Evolutionary conservation across 2,888 invertebrate genomes (phyloP).

Genomic region (Nephrotoma flavescens): DNA sequence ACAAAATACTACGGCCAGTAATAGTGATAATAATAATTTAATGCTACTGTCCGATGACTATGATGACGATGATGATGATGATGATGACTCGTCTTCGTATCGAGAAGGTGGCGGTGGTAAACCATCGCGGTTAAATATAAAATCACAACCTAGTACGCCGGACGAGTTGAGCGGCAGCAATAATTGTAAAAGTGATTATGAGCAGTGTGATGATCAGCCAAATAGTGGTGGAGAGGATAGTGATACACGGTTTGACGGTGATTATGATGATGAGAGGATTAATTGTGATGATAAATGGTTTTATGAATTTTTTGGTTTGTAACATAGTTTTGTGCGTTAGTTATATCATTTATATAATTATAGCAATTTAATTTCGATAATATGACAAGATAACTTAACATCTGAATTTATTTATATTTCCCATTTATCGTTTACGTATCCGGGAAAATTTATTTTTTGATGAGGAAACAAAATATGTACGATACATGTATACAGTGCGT

Average conservation of each 20-base stretch:
- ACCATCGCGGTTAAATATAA: not conserved
- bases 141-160: not conserved
- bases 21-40: not conserved
- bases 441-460: not conserved
- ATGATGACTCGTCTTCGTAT: conserved; percentile 2
- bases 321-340: not conserved
- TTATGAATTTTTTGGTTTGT: conserved; percentile 1
- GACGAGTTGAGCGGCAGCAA: not conserved
- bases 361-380: not conserved
- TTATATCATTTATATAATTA: not conserved
- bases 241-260: not conserved
- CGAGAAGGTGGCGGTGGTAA: not conserved
- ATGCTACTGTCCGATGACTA: not conserved
- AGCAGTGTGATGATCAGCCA: not conserved
- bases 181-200: not conserved
- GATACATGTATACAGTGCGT: not conserved
- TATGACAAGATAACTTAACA: not conserved
- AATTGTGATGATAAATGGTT: not conserved
- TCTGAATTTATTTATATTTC: not conserved
- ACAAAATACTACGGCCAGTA: not conserved
- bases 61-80: not conserved
- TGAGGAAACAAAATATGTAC: not conserved
- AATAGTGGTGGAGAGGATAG: not conserved
- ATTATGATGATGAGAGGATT: not conserved
- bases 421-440: not conserved